phyloP scores from a whole-genome alignment of 1,140 invertebrate species.

The Zaprionus ornatus region DNA sequence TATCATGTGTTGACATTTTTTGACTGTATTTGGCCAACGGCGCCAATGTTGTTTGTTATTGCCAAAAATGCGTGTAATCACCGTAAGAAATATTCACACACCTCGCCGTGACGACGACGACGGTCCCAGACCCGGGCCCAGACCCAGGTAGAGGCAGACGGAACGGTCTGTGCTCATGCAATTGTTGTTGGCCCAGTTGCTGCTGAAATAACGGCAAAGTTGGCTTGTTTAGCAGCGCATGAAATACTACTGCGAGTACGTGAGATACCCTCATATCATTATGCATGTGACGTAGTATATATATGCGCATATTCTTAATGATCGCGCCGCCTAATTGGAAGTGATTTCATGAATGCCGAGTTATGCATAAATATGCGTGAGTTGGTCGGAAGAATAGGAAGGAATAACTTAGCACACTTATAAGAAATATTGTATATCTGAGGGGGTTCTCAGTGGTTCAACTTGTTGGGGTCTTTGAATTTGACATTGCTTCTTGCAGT shows the following conservation, averaged over 20 bases:
- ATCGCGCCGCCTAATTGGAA: conserved; percentile 23
- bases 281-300: conserved; percentile 21
- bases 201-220: conserved; percentile 3
- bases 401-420: background rate
- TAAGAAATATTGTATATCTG: background rate
- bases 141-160: background rate
- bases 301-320: conserved; percentile 18
- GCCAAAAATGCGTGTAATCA: conserved; percentile 75
- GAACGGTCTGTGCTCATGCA: conserved; percentile 38
- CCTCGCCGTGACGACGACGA: conserved; percentile 34
- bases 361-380: conserved; percentile 25
- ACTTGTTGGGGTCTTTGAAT: background rate
- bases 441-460: background rate
- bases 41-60: conserved; percentile 48
- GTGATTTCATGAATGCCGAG: conserved; percentile 1
- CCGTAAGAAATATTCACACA: conserved; percentile 76
- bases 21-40: conserved; percentile 71
- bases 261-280: conserved; percentile 16
- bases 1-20: conserved; percentile 75
- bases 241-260: conserved; percentile 27
- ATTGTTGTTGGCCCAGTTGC: conserved; percentile 70
- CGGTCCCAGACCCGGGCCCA: conserved; percentile 14
- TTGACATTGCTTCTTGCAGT: conserved; percentile 1
- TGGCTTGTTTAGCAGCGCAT: conserved; percentile 39
- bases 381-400: conserved; percentile 3